These are phyloP conservation scores for Sebastiscus tertius DNA, from an alignment of 2,797 vertebrate genomes.

Conservation along the genomic window DNA sequence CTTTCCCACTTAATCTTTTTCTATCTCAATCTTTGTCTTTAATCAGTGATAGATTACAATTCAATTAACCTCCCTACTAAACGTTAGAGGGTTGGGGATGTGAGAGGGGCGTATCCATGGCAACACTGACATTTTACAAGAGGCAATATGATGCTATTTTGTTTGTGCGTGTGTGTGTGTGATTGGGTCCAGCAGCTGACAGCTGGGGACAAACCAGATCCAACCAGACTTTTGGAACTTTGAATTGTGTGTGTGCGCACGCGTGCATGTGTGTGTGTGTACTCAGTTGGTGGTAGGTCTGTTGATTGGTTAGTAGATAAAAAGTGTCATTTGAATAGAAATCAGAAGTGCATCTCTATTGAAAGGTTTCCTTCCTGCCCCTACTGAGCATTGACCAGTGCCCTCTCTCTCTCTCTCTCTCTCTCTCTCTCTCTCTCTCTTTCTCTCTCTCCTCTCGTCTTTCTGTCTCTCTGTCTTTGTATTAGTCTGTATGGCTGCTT, in stretches of 20 bases:
- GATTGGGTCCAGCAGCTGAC: slow-evolving; percentile 71
- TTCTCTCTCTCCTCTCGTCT: slow-evolving; percentile 17
- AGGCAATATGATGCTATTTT: slow-evolving; percentile 59
- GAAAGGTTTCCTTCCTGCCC: slow-evolving; percentile 73
- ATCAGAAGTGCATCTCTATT: slow-evolving; percentile 62
- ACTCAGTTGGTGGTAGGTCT: slow-evolving; percentile 40
- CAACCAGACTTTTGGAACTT: slow-evolving; percentile 60
- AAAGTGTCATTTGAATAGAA: slow-evolving; percentile 65
- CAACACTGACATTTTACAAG: slow-evolving; percentile 74
- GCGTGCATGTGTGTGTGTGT: not conserved
- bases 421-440: not conserved
- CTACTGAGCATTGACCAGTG: slow-evolving; percentile 69
- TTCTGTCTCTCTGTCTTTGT: slow-evolving; percentile 30
- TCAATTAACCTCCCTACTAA: slow-evolving; percentile 75
- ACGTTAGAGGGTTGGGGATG: slow-evolving; percentile 25
- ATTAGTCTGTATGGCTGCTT: slow-evolving; percentile 44
- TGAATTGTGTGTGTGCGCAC: slow-evolving; percentile 38
- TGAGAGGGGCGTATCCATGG: slow-evolving; percentile 56
- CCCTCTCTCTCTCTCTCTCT: not conserved
- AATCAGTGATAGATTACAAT: slow-evolving; percentile 69
- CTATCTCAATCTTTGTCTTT: slow-evolving; percentile 17
- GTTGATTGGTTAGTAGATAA: slow-evolving; percentile 58
- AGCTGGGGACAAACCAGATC: slow-evolving; percentile 76
- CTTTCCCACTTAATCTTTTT: not conserved
- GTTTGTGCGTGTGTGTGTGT: not conserved